Evolutionary conservation across 2,797 vertebrate genomes (phyloP), one percentile per base, ranked within the genome.

Genomic region (Scolopax rusticola): DNA sequence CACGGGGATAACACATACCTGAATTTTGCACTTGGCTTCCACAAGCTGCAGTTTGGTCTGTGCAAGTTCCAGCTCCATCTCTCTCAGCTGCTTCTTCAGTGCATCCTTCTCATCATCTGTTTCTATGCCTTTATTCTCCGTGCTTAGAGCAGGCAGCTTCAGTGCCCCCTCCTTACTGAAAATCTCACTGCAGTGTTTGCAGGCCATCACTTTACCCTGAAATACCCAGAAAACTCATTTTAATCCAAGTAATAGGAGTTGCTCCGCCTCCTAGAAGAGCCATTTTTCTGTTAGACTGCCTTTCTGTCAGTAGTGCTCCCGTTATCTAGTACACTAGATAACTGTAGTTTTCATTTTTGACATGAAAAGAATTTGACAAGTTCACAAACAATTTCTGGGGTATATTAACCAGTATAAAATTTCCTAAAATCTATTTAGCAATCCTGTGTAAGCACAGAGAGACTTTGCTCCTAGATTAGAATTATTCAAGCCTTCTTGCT

Each of bases 41-140:
- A 99, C 99, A 90, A 99, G 98, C 97, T 99, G 99, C 91, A 99
- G 98, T 94, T 99, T 99, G 95, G 99, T 99, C 97, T 99, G 99
- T 33, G 99, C 99, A 97, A 99, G 97, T 87, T 99, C 99, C 97
- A 99, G 98, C 97, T 99, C 99, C 98, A 99, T 98, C 88, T 99
- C 99, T 84, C 99, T 97, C 87, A 99, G 98, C 96, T 99, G 99
- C 90, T 99, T 99, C 97, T 99, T 99, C 51, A 99, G 98, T 1
- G 98, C 98, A 81, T 99, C 99, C 96, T 99, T 99, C 98, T 99
- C 99, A 53, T 99, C 99, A 12, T 99, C 99, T 27, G 92, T 93
- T 56, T 99, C 98, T 0, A 96, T 84, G 63, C 98, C 98, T 41
- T 97, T 96, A 78, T 97, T 96, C 54, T 99, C 99, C 19, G 36